Evolutionary conservation across 1,140 invertebrate genomes (phyloP).

Genomic region (Drosophila busckii): DNA sequence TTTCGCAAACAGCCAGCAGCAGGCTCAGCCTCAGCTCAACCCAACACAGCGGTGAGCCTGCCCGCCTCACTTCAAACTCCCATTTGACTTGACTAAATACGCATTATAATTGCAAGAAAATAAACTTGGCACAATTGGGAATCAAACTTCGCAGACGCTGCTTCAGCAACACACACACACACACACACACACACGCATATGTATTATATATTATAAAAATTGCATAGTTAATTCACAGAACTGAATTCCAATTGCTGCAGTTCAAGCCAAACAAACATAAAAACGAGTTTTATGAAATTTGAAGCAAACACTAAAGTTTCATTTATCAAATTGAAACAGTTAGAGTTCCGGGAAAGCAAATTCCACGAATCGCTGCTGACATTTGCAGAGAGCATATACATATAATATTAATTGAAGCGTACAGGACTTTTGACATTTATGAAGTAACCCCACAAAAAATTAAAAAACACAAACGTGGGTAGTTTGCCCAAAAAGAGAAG

Average conservation of each 20-base stretch:
- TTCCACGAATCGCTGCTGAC: conserved; percentile 39
- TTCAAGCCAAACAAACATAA: conserved; percentile 8
- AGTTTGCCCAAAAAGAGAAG: conserved; percentile 9
- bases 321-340: conserved; percentile 45
- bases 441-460: conserved; percentile 32
- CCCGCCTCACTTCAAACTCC: not conserved
- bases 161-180: conserved; percentile 2
- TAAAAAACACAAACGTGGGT: conserved; percentile 10
- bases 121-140: conserved; percentile 62
- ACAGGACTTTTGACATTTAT: conserved; percentile 72
- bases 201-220: conserved; percentile 43
- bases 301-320: conserved; percentile 41
- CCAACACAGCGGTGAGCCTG: not conserved
- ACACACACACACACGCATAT: too few species aligned
- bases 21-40: not conserved
- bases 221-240: too few species aligned
- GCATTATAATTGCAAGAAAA: conserved; percentile 56
- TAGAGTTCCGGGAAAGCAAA: conserved; percentile 11
- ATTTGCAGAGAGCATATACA: conserved; percentile 38
- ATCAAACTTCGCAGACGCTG: conserved; percentile 57
- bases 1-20: conserved; percentile 3
- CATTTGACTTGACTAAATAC: conserved; percentile 24
- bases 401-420: conserved; percentile 72
- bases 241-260: too few species aligned
- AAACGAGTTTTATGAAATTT: conserved; percentile 13